Conservation (phyloP, 2,797 vertebrate species). For the Clamator glandarius region DNA sequence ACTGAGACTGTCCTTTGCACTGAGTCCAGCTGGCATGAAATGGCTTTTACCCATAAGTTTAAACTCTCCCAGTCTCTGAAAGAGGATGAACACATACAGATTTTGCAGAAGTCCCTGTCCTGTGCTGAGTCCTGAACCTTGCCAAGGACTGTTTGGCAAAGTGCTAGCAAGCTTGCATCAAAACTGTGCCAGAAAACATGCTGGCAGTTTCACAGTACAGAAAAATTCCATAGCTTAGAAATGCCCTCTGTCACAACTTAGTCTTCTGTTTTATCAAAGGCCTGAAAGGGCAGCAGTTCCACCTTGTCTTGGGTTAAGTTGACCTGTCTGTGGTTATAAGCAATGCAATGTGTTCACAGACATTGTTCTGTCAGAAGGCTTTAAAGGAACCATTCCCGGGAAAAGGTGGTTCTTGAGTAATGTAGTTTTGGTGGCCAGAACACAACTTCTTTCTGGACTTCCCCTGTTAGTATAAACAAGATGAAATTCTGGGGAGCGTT, state of each 20-base stretch:
- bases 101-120: neutral
- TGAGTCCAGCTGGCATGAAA: neutral
- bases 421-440: neutral
- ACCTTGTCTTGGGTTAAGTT: neutral
- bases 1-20: neutral
- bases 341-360: neutral
- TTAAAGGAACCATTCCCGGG: neutral
- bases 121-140: neutral
- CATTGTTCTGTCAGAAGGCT: neutral
- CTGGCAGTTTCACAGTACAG: neutral
- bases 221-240: neutral
- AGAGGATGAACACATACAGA: neutral
- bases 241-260: neutral
- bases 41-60: neutral
- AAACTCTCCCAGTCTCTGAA: neutral
- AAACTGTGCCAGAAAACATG: neutral
- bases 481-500: neutral
- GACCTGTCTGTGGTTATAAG: neutral
- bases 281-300: neutral
- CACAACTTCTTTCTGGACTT: neutral
- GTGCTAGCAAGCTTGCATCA: neutral
- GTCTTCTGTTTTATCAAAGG: neutral
- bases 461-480: neutral
- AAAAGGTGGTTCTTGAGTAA: neutral
- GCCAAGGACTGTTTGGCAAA: neutral